phyloP scores from a whole-genome alignment of 2,888 invertebrate species.

The Morinoia aosen region DNA sequence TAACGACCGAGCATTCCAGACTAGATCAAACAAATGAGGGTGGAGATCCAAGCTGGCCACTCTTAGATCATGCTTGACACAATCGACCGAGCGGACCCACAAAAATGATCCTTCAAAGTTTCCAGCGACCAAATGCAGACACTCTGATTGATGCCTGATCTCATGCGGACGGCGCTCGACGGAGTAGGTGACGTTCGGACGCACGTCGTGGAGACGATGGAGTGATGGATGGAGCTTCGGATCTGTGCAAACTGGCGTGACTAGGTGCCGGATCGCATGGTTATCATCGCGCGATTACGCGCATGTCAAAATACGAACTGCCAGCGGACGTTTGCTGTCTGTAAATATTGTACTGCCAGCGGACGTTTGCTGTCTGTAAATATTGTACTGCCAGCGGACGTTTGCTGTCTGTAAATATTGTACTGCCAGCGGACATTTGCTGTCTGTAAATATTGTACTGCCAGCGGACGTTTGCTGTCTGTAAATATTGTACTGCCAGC shows the following conservation, averaged over 20 bases:
- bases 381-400: too few relatives aligned
- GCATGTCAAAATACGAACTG: neutral
- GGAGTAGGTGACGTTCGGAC: neutral
- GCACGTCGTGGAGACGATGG: neutral
- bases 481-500: too few relatives aligned
- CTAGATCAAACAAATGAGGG: conserved; percentile 53
- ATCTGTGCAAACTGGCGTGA: neutral
- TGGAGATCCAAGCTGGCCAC: conserved; percentile 52
- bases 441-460: too few relatives aligned
- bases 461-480: too few relatives aligned
- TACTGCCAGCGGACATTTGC: too few relatives aligned
- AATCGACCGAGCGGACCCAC: conserved; percentile 33
- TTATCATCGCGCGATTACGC: neutral
- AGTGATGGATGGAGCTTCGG: neutral
- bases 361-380: too few relatives aligned
- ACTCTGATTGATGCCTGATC: neutral
- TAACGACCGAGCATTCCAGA: conserved; percentile 47
- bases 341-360: neutral
- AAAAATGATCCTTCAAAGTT: conserved; percentile 50
- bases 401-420: too few relatives aligned
- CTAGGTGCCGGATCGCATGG: neutral
- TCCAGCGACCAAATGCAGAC: conserved; percentile 32
- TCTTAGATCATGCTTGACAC: conserved; percentile 52
- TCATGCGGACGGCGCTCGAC: neutral
- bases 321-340: neutral